Conservation (phyloP, 2,888 invertebrate genomes). For the Trilocha varians region DNA sequence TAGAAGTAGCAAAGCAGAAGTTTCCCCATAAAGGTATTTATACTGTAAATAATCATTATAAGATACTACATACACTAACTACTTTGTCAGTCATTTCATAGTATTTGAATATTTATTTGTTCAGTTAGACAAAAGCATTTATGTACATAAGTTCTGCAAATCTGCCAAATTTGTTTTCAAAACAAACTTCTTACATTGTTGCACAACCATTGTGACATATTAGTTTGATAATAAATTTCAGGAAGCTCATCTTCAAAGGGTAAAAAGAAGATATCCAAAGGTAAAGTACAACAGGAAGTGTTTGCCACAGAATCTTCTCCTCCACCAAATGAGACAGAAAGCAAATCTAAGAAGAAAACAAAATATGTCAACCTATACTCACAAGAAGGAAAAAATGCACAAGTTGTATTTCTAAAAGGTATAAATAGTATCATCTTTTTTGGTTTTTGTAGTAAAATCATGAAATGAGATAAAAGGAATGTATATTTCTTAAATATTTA, state of each 20-base stretch:
- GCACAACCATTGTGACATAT: background rate
- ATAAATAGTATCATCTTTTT: too few relatives aligned
- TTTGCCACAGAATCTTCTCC: constrained; percentile 23
- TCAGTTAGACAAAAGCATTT: too few relatives aligned
- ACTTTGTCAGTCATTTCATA: too few relatives aligned
- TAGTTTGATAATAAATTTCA: constrained; percentile 14
- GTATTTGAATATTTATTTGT: too few relatives aligned
- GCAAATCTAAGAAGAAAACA: constrained; percentile 74
- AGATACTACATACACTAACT: too few relatives aligned
- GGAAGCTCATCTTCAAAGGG: constrained; percentile 34
- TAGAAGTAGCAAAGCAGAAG: constrained; percentile 71
- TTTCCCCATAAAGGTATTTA: constrained; percentile 60
- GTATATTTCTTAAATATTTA: too few relatives aligned
- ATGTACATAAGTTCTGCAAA: too few relatives aligned
- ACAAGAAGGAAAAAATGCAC: constrained; percentile 77
- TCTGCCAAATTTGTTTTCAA: too few relatives aligned
- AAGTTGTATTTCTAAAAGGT: constrained; percentile 72
- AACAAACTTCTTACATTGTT: too few relatives aligned
- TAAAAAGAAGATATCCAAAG: constrained; percentile 62
- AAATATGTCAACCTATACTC: constrained; percentile 85
- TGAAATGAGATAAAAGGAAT: too few relatives aligned
- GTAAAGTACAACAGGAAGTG: constrained; percentile 39
- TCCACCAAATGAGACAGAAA: constrained; percentile 22
- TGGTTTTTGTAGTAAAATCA: too few relatives aligned
- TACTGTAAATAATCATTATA: too few relatives aligned